Percentiles rank a stretch among this genome's conserved stretches.
Evolutionary conservation across 2,888 invertebrate species (phyloP).

Genomic region (Chironomus tentans): DNA sequence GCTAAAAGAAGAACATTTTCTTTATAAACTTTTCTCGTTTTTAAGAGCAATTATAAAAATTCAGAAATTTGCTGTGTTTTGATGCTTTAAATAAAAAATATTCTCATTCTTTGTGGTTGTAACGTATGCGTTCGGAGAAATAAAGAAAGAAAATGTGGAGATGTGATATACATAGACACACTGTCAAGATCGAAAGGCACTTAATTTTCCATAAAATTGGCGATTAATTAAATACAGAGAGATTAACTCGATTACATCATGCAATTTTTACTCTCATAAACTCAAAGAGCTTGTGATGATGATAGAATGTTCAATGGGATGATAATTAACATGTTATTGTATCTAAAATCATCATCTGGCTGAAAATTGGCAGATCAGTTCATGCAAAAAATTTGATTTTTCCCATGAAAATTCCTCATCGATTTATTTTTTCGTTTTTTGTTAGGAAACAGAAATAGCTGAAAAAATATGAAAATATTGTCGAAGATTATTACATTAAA

Average conservation of each 20-base stretch:
- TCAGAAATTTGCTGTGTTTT: slow-evolving; percentile 8
- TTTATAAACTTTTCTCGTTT: not conserved
- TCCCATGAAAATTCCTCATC: too few species aligned
- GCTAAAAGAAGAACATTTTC: not conserved
- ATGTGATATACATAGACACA: not conserved
- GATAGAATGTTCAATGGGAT: not conserved
- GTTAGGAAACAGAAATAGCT: too few species aligned
- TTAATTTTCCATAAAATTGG: slow-evolving; percentile 21
- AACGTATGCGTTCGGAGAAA: not conserved
- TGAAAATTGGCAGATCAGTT: too few species aligned
- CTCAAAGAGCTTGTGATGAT: too few species aligned
- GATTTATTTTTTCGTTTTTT: too few species aligned
- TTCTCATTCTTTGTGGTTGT: not conserved
- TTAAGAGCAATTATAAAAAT: slow-evolving; percentile 18
- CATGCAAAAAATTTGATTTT: not conserved
- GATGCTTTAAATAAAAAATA: slow-evolving; percentile 3
- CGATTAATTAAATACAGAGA: slow-evolving; percentile 13
- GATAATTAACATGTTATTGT: not conserved
- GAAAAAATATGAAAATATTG: not conserved
- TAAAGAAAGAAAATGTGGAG: not conserved
- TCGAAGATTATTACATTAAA: slow-evolving; percentile 2
- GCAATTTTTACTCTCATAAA: not conserved
- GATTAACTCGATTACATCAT: not conserved
- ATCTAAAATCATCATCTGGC: too few species aligned
- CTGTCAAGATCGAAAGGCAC: not conserved